Conservation (phyloP, 2,113 vertebrate genomes). For the Gopherus evgoodei region DNA sequence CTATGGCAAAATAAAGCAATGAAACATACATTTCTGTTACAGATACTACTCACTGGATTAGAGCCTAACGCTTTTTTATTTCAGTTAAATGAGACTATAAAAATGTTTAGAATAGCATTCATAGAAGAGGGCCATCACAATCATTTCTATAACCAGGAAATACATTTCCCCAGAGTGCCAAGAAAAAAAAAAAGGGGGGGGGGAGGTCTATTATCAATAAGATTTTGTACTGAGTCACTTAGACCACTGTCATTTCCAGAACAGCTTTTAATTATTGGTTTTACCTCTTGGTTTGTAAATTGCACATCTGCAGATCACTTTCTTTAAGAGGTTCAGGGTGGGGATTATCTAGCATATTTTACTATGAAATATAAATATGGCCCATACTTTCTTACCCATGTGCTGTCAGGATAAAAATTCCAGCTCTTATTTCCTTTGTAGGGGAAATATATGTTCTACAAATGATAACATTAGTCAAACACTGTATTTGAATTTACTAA, state of each 20-base stretch:
- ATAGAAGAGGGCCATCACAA: not conserved
- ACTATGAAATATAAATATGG: not conserved
- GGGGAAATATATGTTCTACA: not conserved
- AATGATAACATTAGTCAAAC: not conserved
- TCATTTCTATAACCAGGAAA: not conserved
- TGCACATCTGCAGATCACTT: slow-evolving; percentile 25
- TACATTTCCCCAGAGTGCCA: not conserved
- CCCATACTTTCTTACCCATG: not conserved
- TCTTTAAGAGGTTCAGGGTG: not conserved
- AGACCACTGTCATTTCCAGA: not conserved
- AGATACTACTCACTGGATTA: not conserved
- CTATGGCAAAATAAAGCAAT: not conserved
- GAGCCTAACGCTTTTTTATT: not conserved
- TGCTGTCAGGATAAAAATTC: not conserved
- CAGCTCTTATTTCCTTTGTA: not conserved
- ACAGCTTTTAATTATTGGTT: not conserved
- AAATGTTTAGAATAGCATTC: slow-evolving; percentile 15
- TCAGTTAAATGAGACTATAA: not conserved
- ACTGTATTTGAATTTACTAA: not conserved
- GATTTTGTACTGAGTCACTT: not conserved
- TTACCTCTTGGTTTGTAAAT: not conserved
- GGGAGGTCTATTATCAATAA: not conserved
- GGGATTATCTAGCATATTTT: not conserved
- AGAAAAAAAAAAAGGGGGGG: not conserved
- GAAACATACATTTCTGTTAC: not conserved